Evolutionary conservation across 2,888 invertebrate genomes (phyloP).

Genomic region (Archips xylosteana): DNA sequence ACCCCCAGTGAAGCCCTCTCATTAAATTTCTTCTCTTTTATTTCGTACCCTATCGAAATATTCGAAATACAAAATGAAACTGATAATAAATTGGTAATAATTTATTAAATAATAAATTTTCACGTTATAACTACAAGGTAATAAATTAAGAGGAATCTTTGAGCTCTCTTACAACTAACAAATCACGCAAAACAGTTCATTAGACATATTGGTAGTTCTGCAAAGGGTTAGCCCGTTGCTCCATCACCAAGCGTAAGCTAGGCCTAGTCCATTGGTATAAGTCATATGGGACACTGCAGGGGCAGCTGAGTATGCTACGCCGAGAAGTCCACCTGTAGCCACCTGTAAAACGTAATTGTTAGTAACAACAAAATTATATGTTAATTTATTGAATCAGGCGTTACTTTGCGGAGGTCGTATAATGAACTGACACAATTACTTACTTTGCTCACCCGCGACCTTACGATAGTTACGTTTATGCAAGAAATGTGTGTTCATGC

Average conservation of each 20-base stretch:
- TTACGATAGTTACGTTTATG: no score
- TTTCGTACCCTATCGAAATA: no score
- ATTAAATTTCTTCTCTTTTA: no score
- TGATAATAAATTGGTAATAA: neutral
- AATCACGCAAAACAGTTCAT: constrained; percentile 12
- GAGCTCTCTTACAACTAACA: constrained; percentile 48
- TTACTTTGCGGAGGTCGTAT: no score
- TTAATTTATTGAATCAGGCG: no score
- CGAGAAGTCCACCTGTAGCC: constrained; percentile 82
- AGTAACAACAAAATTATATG: constrained; percentile 1
- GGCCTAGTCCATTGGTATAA: constrained; percentile 84
- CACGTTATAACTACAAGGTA: constrained; percentile 73
- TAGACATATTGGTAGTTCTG: neutral
- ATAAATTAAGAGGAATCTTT: constrained; percentile 80
- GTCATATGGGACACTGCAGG: constrained; percentile 87
- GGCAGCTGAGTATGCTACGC: constrained; percentile 86
- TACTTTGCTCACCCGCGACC: no score
- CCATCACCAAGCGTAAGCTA: constrained; percentile 85
- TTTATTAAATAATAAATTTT: constrained; percentile 51
- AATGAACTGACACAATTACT: no score
- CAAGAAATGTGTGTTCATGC: no score
- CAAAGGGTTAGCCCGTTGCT: constrained; percentile 27
- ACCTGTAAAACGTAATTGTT: constrained; percentile 60
- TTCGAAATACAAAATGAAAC: constrained; percentile 1
- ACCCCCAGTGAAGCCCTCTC: no score